Percentiles rank a stretch among this genome's conserved stretches.
phyloP scores from a whole-genome alignment of 2,113 vertebrate genomes.

The Myxocyprinus asiaticus region DNA sequence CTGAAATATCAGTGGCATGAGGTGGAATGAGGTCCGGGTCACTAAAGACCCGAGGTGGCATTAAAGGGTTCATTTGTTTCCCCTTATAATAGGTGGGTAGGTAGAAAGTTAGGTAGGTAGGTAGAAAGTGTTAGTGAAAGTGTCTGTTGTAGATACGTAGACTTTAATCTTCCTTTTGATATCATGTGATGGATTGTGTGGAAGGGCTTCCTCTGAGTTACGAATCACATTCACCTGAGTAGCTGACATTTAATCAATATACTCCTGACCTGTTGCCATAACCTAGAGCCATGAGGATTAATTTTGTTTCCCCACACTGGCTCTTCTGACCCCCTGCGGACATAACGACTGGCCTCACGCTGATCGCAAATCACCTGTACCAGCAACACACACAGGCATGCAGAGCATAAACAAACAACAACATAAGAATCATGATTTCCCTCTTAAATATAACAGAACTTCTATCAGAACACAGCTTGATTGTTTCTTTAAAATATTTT shows the following conservation, averaged over 20 bases:
- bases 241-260: conserved; percentile 79
- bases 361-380: conserved; percentile 57
- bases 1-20: no score
- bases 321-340: conserved; percentile 60
- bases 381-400: conserved; percentile 14
- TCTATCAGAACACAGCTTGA: no score
- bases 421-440: not conserved
- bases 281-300: conserved; percentile 69
- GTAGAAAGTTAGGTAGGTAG: conserved; percentile 9
- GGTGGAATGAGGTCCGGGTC: no score
- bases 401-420: conserved; percentile 20
- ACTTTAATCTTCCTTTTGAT: conserved; percentile 61
- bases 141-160: conserved; percentile 46
- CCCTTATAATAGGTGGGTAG: no score
- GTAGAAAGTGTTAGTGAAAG: conserved; percentile 40
- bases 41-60: no score
- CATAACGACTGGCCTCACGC: conserved; percentile 55
- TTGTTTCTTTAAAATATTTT: no score
- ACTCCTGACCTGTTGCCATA: conserved; percentile 75
- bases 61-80: no score
- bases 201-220: conserved; percentile 64
- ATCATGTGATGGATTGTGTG: conserved; percentile 66
- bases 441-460: not conserved
- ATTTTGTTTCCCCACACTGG: conserved; percentile 67
- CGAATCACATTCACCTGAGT: conserved; percentile 76